phyloP scores from a whole-genome alignment of 2,797 vertebrate species.

The Lerista edwardsae region DNA sequence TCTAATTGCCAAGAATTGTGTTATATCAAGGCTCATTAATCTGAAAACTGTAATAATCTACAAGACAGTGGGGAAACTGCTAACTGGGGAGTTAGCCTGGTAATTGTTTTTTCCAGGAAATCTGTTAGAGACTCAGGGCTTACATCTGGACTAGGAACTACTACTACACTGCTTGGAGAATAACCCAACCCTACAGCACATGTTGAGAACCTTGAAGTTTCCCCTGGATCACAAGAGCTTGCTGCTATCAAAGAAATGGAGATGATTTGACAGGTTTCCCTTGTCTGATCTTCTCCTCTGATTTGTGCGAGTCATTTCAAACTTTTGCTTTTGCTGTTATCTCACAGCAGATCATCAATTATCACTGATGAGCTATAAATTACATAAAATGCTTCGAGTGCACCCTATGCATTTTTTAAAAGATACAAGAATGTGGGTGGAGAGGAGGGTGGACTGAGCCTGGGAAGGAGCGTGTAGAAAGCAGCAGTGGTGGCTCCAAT shows the following conservation, averaged over 20 bases:
- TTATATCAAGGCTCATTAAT: conserved; percentile 60
- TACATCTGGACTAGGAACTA: no score
- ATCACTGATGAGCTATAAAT: no score
- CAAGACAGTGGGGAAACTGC: background rate
- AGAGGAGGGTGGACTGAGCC: no score
- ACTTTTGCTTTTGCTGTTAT: background rate
- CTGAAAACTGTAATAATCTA: conserved; percentile 31
- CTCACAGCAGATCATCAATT: no score
- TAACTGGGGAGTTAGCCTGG: background rate
- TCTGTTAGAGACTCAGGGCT: background rate
- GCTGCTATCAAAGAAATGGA: no score
- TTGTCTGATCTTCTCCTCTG: no score
- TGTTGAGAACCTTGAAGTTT: background rate
- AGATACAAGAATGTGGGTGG: no score
- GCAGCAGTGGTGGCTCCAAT: no score
- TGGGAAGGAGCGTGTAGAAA: no score
- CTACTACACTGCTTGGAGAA: background rate
- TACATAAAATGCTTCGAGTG: no score
- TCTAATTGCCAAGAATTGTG: conserved; percentile 58
- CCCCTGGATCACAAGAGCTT: background rate
- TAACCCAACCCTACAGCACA: background rate
- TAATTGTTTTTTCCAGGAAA: background rate
- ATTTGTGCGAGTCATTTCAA: background rate
- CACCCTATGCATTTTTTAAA: no score
- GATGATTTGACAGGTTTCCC: no score